Conservation (phyloP, 30 jellyfish, hydroid and myxozoan genomes). For the Clytia hemisphaerica region DNA sequence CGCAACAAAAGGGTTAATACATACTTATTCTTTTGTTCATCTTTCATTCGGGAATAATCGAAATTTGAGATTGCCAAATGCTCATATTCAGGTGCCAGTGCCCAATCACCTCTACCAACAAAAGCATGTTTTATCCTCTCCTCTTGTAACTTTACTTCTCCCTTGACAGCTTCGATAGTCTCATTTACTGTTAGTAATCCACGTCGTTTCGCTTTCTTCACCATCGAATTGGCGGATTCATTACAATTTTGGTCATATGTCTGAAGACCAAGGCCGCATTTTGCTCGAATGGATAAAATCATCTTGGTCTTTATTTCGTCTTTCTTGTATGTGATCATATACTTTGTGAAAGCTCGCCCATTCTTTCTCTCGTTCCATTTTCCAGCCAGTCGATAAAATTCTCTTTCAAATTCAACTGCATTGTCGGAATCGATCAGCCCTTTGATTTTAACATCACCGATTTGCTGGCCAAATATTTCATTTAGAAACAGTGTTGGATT, state of each 20-base stretch:
- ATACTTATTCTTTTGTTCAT: no score
- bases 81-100: no score
- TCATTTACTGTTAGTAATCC: slow-evolving; percentile 26
- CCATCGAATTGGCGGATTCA: slow-evolving; percentile 19
- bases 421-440: slow-evolving; percentile 25
- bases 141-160: slow-evolving; percentile 24
- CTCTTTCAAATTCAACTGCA: slow-evolving; percentile 20
- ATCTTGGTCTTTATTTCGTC: slow-evolving; percentile 21
- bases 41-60: no score
- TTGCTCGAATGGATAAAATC: slow-evolving; percentile 19
- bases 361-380: slow-evolving; percentile 19
- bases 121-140: slow-evolving; percentile 9
- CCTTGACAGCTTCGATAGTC: slow-evolving; percentile 20
- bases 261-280: slow-evolving; percentile 50
- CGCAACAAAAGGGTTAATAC: no score
- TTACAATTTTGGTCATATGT: slow-evolving; percentile 24
- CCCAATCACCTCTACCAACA: no score
- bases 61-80: no score
- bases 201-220: background rate
- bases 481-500: background rate
- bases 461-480: slow-evolving; percentile 17
- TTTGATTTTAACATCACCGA: slow-evolving; percentile 27
- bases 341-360: slow-evolving; percentile 17
- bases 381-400: background rate
- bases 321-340: slow-evolving; percentile 9